A percentile compares a stretch with the other conserved stretches of the same genome.
Conservation (phyloP, 1,140 invertebrate genomes). For the Psilanteris sp. region DNA sequence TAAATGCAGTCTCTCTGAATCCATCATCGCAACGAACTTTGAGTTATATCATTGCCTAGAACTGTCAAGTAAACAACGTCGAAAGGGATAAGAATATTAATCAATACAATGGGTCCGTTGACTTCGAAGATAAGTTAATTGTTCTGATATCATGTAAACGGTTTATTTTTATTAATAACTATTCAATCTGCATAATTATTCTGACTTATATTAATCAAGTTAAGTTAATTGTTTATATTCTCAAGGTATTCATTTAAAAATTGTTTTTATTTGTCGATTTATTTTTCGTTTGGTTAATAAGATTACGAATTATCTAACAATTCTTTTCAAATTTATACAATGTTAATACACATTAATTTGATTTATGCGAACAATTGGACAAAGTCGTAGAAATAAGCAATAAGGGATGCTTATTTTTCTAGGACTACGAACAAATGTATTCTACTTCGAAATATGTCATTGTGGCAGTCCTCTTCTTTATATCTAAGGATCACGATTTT, state of each 20-base stretch:
- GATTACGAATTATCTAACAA: too few species aligned
- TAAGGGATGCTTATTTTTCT: too few species aligned
- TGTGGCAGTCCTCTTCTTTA: conserved; percentile 35
- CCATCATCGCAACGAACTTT: conserved; percentile 4
- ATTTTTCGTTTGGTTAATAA: too few species aligned
- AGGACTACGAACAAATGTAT: conserved; percentile 27
- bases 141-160: conserved; percentile 7
- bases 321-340: too few species aligned
- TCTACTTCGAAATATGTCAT: conserved; percentile 30
- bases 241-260: too few species aligned
- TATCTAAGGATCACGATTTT: conserved; percentile 5
- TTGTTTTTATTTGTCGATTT: too few species aligned
- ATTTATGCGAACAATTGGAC: conserved; percentile 3
- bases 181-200: conserved; percentile 5
- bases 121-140: conserved; percentile 48
- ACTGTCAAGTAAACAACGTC: conserved; percentile 33
- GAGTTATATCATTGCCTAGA: too few species aligned
- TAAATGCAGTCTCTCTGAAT: neutral
- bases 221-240: too few species aligned
- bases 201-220: conserved; percentile 1
- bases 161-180: conserved; percentile 6
- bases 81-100: conserved; percentile 24
- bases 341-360: too few species aligned
- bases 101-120: conserved; percentile 36
- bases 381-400: too few species aligned